Base-by-base conservation (phyloP, 2,888 invertebrate species). In the Meloe dianella region DNA sequence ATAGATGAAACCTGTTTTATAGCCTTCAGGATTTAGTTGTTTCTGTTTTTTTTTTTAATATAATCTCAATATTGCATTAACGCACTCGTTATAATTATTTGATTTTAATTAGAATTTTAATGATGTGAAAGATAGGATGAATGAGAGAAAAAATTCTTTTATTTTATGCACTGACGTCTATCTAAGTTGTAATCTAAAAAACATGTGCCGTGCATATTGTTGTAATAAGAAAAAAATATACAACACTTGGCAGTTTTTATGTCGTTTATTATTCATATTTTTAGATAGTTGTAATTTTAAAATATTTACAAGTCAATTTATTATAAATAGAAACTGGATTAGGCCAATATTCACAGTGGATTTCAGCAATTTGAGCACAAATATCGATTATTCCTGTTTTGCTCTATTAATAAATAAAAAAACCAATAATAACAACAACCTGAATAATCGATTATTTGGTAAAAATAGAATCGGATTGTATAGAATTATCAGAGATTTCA, bases 1-100 rank as follows among this genome's bases (percentile, higher is more conserved):
- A 9, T 51, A 51, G 51, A 51, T 51, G 51, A 51, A 51, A 51
- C 51, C 51, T 51, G 51, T 51, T 51, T 51, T 51, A 22, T 51
- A 51, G 51, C 51, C 51, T 51, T 51, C 51, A 51, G 51, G 51
- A 10, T 51, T 51, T 12, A 41, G 14, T n/a, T n/a, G n/a, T n/a
- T n/a, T n/a, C n/a, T n/a, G n/a, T n/a, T 8, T 41, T 5, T 38
- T 38, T 38, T 38, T n/a, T 38, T 38, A 38, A 12, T 2, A 12
- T 14, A 38, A 38, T 0, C 12, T 17, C 20, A 47, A 38, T 47
- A 47, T 47, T 47, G 14, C 14, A 38, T 38, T 22, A 51, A 22
- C 22, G 2, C 22, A 51, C 22, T 22, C 22, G 22, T 51, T 51
- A 4, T 10, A 22, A 20, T 51, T 51, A 51, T 51, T 22, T 51